phyloP scores from a whole-genome alignment of 2,888 invertebrate species.

The Unio pictorum region DNA sequence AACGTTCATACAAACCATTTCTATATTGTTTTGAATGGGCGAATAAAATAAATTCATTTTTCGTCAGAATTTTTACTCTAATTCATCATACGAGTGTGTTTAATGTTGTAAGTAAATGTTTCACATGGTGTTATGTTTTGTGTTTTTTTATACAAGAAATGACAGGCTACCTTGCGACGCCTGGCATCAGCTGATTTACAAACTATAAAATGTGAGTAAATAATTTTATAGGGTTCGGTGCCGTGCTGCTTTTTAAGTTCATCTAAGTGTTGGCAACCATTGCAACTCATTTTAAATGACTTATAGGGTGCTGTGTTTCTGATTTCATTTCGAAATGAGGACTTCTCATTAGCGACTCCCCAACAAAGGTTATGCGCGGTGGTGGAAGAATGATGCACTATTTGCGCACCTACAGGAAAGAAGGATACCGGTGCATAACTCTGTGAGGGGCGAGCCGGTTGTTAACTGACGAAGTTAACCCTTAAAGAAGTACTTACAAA shows the following conservation, averaged over 20 bases:
- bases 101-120: no score
- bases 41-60: no score
- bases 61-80: no score
- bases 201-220: constrained; percentile 87
- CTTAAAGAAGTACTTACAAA: no score
- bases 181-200: constrained; percentile 86
- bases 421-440: constrained; percentile 33
- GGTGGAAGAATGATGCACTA: constrained; percentile 14
- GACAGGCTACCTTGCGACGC: constrained; percentile 82
- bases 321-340: constrained; percentile 24
- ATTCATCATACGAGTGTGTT: no score
- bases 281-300: constrained; percentile 81
- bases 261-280: constrained; percentile 86
- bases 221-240: constrained; percentile 82
- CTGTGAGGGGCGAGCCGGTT: no score
- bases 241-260: constrained; percentile 86
- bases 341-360: constrained; percentile 24
- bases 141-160: neutral
- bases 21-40: no score
- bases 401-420: constrained; percentile 32
- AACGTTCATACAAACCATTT: no score
- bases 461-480: no score
- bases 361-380: constrained; percentile 56
- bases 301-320: constrained; percentile 4
- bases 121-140: no score